Conservation (phyloP, 2,797 vertebrate genomes). For the Platyrinchus mystaceus region DNA sequence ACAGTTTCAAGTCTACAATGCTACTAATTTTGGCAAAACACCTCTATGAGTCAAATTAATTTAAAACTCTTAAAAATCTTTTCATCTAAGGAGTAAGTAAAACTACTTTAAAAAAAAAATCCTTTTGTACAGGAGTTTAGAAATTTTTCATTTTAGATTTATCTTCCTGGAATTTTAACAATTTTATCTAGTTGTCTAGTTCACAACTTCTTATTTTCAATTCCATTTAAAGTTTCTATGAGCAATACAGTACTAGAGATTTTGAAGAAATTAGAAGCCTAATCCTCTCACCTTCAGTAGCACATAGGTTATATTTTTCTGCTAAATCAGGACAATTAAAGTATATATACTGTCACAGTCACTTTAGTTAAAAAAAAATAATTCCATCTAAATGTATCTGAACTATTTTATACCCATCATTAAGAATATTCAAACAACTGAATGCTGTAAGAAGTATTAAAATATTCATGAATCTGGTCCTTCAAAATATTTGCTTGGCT, state of each 20-base stretch:
- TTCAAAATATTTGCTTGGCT: not conserved
- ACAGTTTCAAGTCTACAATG: not conserved
- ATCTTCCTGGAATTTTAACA: not conserved
- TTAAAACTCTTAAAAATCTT: not conserved
- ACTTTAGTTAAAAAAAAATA: not conserved
- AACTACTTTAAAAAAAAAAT: not conserved
- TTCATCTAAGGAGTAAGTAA: not conserved
- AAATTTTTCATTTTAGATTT: not conserved
- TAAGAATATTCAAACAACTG: not conserved
- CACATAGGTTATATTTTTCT: not conserved
- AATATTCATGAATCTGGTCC: not conserved
- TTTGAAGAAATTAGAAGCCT: not conserved
- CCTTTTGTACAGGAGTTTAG: not conserved
- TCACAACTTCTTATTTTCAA: not conserved
- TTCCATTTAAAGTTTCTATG: not conserved
- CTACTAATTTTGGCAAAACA: not conserved
- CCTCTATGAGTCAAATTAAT: not conserved
- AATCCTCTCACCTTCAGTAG: not conserved
- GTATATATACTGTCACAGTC: not conserved
- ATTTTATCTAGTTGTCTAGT: not conserved
- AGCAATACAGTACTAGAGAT: not conserved
- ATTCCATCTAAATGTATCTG: not conserved
- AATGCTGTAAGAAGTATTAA: not conserved
- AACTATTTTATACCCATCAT: not conserved
- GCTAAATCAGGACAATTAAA: not conserved